Evolutionary conservation across 1,140 invertebrate species (phyloP), one percentile per base, ranked within the genome.

Genomic region (Copidosoma floridanum): DNA sequence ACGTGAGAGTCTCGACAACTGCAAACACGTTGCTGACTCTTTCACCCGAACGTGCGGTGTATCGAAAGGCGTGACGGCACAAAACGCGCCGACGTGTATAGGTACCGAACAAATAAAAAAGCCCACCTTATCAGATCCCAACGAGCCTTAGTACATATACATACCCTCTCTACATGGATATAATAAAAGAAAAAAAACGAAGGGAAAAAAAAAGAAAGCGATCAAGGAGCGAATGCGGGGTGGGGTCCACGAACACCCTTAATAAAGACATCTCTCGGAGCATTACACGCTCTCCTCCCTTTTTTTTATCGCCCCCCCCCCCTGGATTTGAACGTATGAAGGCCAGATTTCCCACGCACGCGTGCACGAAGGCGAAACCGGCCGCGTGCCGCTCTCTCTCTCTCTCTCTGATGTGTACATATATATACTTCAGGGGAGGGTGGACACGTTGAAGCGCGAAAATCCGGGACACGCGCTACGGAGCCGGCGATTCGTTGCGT

Each of bases 401-500:
- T 35, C 32, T 35, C 14, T 35, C 14, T n/a, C n/a, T n/a, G n/a
- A n/a, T n/a, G n/a, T n/a, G n/a, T n/a, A n/a, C n/a, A n/a, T n/a
- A n/a, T n/a, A 6, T 35, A 8, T n/a, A n/a, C n/a, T n/a, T n/a
- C n/a, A n/a, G n/a, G n/a, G n/a, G 27, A 7, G 35, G 44, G 44
- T 32, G 26, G 35, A 16, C 20, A 47, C n/a, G n/a, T 14, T 14
- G 40, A 20, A 43, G 56, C 59, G 38, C 55, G 44, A 56, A 61
- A 59, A 65, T 63, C 61, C 61, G 52, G 24, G 60, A 43, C 58
- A 51, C 65, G 57, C 59, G 65, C 26, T 14, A 12, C 38, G 41
- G 18, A 54, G 24, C 51, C 44, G 32, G 16, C 62, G 40, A 69
- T 69, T 66, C 68, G 66, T 65, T 63, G 65, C 66, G 66, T 55